Evolutionary conservation across 2,888 invertebrate genomes (phyloP).

Genomic region (Calliphora vomitoria): DNA sequence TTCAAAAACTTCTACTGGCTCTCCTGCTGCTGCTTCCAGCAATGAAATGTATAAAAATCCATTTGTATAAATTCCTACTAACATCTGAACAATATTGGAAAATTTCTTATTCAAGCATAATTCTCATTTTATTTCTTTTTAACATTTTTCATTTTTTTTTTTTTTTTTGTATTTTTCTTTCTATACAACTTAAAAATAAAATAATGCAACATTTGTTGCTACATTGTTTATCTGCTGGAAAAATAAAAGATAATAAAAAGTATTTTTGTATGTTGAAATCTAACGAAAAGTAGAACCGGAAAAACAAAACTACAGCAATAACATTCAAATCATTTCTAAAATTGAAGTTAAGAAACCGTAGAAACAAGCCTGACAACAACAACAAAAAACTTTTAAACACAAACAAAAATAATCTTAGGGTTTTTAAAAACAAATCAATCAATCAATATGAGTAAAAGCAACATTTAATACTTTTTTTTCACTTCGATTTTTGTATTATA

Average conservation of each 20-base stretch:
- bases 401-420: not conserved
- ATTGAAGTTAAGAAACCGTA: constrained; percentile 50
- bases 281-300: not conserved
- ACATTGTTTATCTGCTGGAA: constrained; percentile 34
- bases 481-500: not conserved
- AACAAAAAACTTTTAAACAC: not conserved
- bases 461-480: not conserved
- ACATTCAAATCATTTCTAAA: constrained; percentile 45
- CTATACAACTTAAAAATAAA: not conserved
- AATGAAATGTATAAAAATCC: not conserved
- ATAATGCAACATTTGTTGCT: constrained; percentile 30
- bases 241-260: constrained; percentile 7
- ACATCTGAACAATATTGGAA: constrained; percentile 18
- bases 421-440: constrained; percentile 38
- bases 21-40: not conserved
- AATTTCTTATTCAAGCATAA: constrained; percentile 15
- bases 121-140: not conserved
- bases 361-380: not conserved
- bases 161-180: not conserved
- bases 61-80: constrained; percentile 22
- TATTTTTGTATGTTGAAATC: not conserved
- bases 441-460: constrained; percentile 32
- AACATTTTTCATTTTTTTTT: not conserved
- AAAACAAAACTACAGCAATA: not conserved
- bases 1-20: not conserved